Evolutionary conservation across 2,797 vertebrate genomes (phyloP).

Genomic region (Naso thynnoides): DNA sequence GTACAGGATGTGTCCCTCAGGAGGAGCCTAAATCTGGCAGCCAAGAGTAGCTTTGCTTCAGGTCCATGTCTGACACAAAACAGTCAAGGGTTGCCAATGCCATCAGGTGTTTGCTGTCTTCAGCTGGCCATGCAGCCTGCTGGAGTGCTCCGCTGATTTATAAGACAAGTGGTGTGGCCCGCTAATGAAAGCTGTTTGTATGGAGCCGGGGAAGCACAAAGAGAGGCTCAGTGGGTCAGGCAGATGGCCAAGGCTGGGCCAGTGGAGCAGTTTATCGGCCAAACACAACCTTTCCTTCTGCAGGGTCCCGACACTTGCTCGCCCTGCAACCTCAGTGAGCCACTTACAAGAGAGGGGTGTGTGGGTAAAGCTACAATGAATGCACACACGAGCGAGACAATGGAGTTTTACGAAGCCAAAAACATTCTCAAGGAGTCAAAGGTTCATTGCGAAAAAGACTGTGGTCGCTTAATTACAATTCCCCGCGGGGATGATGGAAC

Average conservation of each 20-base stretch:
- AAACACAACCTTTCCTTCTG: slow-evolving; percentile 74
- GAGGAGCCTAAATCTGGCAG: neutral
- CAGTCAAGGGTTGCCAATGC: slow-evolving; percentile 19
- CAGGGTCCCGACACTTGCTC: slow-evolving; percentile 52
- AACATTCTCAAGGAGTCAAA: slow-evolving; percentile 9
- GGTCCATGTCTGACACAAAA: slow-evolving; percentile 4
- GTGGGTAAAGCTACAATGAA: slow-evolving; percentile 26
- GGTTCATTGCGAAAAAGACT: slow-evolving; percentile 14
- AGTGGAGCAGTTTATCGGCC: slow-evolving; percentile 65
- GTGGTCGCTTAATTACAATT: slow-evolving; percentile 30
- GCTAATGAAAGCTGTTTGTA: slow-evolving; percentile 74
- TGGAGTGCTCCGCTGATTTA: slow-evolving; percentile 61
- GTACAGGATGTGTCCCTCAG: neutral
- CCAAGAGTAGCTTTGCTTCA: neutral
- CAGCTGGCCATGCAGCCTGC: slow-evolving; percentile 48
- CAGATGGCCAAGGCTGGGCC: slow-evolving; percentile 72
- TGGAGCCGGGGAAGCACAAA: slow-evolving; percentile 67
- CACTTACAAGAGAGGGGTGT: slow-evolving; percentile 39
- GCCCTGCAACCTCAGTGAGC: slow-evolving; percentile 59
- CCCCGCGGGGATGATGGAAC: neutral
- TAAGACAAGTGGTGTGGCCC: slow-evolving; percentile 67
- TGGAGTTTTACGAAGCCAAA: slow-evolving; percentile 10
- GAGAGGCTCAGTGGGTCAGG: slow-evolving; percentile 76
- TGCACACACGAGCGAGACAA: slow-evolving; percentile 24
- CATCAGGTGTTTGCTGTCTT: slow-evolving; percentile 55